Conservation (phyloP, 35 echinoderm and acorn worm species). For the Chiridota heheva region DNA sequence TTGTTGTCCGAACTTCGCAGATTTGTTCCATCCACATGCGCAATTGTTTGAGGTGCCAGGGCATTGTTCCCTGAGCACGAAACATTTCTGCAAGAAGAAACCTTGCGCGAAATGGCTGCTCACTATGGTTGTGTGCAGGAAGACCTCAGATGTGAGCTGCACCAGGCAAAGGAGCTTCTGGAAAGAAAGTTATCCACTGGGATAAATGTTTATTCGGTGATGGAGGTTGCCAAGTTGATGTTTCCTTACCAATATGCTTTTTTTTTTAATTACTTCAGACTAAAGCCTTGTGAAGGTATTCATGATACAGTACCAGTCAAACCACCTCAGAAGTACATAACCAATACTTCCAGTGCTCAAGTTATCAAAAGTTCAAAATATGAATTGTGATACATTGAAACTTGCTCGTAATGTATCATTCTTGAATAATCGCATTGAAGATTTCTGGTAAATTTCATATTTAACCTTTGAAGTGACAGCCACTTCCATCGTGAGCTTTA, state of each 20-base stretch:
- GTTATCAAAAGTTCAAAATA: too few relatives aligned
- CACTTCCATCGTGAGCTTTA: too few relatives aligned
- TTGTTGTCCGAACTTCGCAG: neutral
- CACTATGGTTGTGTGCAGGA: constrained; percentile 25
- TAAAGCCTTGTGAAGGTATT: too few relatives aligned
- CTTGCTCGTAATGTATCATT: too few relatives aligned
- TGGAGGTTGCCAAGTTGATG: neutral
- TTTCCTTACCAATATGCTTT: neutral
- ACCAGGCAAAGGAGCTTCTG: constrained; percentile 18
- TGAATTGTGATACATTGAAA: too few relatives aligned
- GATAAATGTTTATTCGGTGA: neutral
- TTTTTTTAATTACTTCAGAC: too few relatives aligned
- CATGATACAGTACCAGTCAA: too few relatives aligned
- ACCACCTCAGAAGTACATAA: too few relatives aligned
- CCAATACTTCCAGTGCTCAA: too few relatives aligned
- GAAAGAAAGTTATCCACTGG: neutral
- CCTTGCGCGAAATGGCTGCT: neutral
- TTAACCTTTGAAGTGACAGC: too few relatives aligned
- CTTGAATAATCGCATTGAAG: too few relatives aligned
- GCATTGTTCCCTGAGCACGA: neutral
- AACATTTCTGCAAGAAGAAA: constrained; percentile 18
- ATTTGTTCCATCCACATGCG: neutral
- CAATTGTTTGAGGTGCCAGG: neutral
- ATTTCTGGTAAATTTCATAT: too few relatives aligned
- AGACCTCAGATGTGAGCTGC: constrained; percentile 11